These are phyloP conservation scores for Tragelaphus scriptus DNA, from an alignment of 2,113 vertebrate species.

Conservation along the genomic window DNA sequence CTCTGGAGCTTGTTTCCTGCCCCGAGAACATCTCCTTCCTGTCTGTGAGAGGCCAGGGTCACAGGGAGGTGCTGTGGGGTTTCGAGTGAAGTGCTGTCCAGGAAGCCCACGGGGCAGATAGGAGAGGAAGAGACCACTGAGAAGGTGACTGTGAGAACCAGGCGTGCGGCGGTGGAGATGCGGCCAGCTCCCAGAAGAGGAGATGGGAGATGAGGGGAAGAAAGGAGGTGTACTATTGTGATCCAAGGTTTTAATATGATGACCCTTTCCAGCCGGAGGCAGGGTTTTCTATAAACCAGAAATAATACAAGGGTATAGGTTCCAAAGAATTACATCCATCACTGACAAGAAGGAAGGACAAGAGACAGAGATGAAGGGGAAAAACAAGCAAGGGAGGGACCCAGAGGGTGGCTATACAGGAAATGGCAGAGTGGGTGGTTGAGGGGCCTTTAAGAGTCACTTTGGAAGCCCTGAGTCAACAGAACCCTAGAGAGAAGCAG, in stretches of 20 bases:
- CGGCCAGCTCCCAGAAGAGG: neutral
- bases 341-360: neutral
- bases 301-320: neutral
- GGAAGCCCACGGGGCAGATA: neutral
- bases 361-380: neutral
- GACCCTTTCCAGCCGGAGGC: neutral
- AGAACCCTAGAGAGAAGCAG: neutral
- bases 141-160: neutral
- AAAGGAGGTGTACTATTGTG: accelerated
- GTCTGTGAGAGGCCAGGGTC: neutral
- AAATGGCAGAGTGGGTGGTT: neutral
- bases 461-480: neutral
- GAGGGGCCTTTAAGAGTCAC: neutral
- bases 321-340: neutral
- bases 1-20: neutral
- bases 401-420: neutral
- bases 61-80: neutral
- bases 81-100: neutral
- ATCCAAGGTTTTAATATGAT: neutral
- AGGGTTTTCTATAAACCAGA: neutral
- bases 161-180: accelerated
- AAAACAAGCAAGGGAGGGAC: no score
- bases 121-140: neutral
- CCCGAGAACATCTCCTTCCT: accelerated
- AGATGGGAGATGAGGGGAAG: neutral